Conservation (phyloP, 92 coral and sea anemone genomes). For the Epizoanthus fatuus region DNA sequence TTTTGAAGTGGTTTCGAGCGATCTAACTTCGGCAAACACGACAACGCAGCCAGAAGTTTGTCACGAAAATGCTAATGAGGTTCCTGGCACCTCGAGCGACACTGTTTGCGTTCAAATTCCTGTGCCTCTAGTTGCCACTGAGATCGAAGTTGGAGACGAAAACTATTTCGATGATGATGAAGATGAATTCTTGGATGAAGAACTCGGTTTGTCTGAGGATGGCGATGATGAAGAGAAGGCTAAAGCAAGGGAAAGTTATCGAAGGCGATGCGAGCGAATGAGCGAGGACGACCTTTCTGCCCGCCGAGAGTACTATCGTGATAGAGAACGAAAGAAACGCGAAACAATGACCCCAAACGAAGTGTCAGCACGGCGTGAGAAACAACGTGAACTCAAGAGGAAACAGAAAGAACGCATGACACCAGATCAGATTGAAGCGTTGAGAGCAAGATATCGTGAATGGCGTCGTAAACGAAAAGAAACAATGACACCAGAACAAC, state of each 20-base stretch:
- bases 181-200: conserved; percentile 58
- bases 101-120: conserved; percentile 76
- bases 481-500: conserved; percentile 94
- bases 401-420: conserved; percentile 96
- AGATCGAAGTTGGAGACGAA: conserved; percentile 90
- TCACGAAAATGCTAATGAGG: conserved; percentile 81
- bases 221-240: conserved; percentile 66
- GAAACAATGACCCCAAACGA: conserved; percentile 76
- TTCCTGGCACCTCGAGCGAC: conserved; percentile 35
- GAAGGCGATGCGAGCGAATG: conserved; percentile 62
- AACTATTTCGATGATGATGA: conserved; percentile 86
- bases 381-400: conserved; percentile 90
- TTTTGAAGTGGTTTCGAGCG: conserved; percentile 32
- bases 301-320: conserved; percentile 67
- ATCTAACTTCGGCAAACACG: conserved; percentile 46
- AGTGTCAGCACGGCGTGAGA: conserved; percentile 91
- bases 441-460: conserved; percentile 93
- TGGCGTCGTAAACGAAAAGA: conserved; percentile 95
- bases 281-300: conserved; percentile 71
- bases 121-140: conserved; percentile 92
- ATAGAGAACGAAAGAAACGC: conserved; percentile 75
- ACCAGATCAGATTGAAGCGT: conserved; percentile 89
- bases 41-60: conserved; percentile 64
- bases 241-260: conserved; percentile 58
- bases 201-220: conserved; percentile 43